phyloP scores from a whole-genome alignment of 2,888 invertebrate genomes.

The Thymelicus sylvestris region DNA sequence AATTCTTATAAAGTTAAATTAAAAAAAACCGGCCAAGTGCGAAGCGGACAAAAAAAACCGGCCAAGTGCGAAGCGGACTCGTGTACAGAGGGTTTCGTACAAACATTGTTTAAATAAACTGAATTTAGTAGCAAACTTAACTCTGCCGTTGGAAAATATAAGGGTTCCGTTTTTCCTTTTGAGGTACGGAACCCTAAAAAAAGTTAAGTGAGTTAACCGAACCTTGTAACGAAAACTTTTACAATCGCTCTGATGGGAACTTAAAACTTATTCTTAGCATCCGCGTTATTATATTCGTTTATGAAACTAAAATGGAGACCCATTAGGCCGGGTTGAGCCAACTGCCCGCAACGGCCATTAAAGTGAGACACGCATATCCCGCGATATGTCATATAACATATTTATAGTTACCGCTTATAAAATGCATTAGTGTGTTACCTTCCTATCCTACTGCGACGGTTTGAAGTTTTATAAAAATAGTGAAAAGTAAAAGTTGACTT shows the following conservation, averaged over 20 bases:
- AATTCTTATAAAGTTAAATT: no score
- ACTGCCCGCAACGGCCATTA: conserved; percentile 30
- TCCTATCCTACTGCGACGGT: conserved; percentile 58
- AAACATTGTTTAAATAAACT: no score
- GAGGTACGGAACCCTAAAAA: no score
- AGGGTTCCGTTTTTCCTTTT: no score
- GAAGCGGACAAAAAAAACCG: no score
- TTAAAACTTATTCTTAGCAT: background rate
- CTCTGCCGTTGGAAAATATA: no score
- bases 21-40: no score
- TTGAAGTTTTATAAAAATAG: conserved; percentile 64
- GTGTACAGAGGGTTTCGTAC: no score
- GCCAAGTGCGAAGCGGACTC: no score
- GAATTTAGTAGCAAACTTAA: no score
- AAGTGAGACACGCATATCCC: conserved; percentile 47
- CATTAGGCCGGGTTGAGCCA: conserved; percentile 30
- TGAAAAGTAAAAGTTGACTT: conserved; percentile 41
- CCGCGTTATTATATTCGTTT: conserved; percentile 8
- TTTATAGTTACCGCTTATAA: conserved; percentile 70
- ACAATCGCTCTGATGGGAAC: background rate
- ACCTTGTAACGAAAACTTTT: no score
- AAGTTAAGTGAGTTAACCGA: no score
- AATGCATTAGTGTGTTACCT: conserved; percentile 73
- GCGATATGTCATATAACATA: conserved; percentile 70
- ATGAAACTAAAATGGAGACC: conserved; percentile 19